phyloP scores from a whole-genome alignment of 2,113 vertebrate species.

The Bos taurus region ARS-UCD2.0 NC_037346.1:6150001-6150500 shows the following conservation, averaged over 20 bases:
- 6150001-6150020: too few relatives aligned
- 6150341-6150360: not conserved
- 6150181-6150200: not conserved
- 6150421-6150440: not conserved
- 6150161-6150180: not conserved
- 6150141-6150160: not conserved
- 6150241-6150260: not conserved
- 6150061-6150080: too few relatives aligned
- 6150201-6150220: not conserved
- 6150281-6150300: accelerated
- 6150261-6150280: not conserved
- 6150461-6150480: not conserved
- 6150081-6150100: too few relatives aligned
- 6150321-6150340: not conserved
- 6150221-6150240: not conserved
- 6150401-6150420: not conserved
- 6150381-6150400: not conserved
- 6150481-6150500: not conserved
- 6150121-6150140: not conserved
- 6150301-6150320: not conserved
- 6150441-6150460: not conserved
- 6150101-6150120: not conserved
- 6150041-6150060: too few relatives aligned
- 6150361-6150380: not conserved
- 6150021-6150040: too few relatives aligned